Evolutionary conservation across 1,140 invertebrate genomes (phyloP).

Genomic region (Drosophila triauraria): DNA sequence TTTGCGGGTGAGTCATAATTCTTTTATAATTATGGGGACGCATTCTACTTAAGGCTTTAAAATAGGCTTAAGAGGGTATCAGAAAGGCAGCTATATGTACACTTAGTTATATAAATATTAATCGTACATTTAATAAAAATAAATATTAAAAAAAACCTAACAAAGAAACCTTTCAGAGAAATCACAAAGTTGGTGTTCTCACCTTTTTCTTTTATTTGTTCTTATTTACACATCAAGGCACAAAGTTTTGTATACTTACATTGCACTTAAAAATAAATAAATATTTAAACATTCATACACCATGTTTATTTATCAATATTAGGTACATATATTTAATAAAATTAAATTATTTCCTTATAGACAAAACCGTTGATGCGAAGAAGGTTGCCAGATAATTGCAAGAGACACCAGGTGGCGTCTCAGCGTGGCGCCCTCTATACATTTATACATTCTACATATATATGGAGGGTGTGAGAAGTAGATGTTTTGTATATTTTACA

Average conservation of each 20-base stretch:
- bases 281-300: not conserved
- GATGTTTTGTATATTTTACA: slow-evolving; percentile 4
- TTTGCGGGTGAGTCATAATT: slow-evolving; percentile 16
- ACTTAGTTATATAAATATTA: not conserved
- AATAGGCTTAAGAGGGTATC: not conserved
- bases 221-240: too few relatives aligned
- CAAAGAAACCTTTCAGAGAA: too few relatives aligned
- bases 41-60: not conserved
- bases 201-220: too few relatives aligned
- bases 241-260: not conserved
- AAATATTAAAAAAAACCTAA: not conserved
- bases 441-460: slow-evolving; percentile 18
- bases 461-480: not conserved
- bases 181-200: too few relatives aligned
- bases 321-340: not conserved
- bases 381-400: slow-evolving; percentile 3
- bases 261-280: not conserved
- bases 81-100: not conserved
- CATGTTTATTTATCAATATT: not conserved
- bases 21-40: slow-evolving; percentile 17
- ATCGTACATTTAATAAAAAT: not conserved
- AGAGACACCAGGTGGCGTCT: slow-evolving; percentile 6
- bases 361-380: not conserved
- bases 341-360: too few relatives aligned
- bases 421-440: slow-evolving; percentile 10